phyloP scores from a whole-genome alignment of 2,888 invertebrate species.

The Rhamphomyia laevipes region DNA sequence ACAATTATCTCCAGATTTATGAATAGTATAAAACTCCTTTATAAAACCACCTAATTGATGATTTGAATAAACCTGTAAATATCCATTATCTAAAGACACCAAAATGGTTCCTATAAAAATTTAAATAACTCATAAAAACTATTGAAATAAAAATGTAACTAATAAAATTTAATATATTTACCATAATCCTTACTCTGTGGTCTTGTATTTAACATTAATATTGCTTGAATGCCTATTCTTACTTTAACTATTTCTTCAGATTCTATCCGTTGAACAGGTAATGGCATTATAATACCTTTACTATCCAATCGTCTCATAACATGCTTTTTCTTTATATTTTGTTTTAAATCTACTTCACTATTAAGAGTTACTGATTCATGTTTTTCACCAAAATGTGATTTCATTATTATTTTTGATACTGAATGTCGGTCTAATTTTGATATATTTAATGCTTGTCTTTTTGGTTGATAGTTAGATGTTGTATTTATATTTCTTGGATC shows the following conservation, averaged over 20 bases:
- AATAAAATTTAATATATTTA: constrained; percentile 12
- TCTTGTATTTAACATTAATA: constrained; percentile 54
- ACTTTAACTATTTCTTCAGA: constrained; percentile 20
- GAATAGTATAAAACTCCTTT: constrained; percentile 56
- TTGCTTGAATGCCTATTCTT: constrained; percentile 49
- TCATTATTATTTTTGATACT: too few species aligned
- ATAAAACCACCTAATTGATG: constrained; percentile 61
- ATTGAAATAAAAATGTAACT: neutral
- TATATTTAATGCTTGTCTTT: too few species aligned
- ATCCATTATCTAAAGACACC: constrained; percentile 62
- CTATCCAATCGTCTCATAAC: too few species aligned
- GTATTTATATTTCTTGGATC: too few species aligned
- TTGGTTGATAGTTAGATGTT: too few species aligned
- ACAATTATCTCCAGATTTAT: constrained; percentile 46
- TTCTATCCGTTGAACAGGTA: too few species aligned
- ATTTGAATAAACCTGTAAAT: constrained; percentile 71
- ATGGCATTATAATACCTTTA: too few species aligned
- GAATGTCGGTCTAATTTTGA: too few species aligned
- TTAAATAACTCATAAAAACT: neutral
- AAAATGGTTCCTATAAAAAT: constrained; percentile 48
- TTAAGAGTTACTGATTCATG: too few species aligned
- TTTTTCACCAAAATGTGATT: too few species aligned
- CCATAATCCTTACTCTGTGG: constrained; percentile 39
- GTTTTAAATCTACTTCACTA: too few species aligned
- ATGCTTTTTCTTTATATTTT: too few species aligned